Percentiles rank a stretch among this genome's conserved stretches.
These are phyloP conservation scores for Scaptodrosophila lebanonensis DNA, from an alignment of 1,140 invertebrate species.

Conservation along the genomic window DNA sequence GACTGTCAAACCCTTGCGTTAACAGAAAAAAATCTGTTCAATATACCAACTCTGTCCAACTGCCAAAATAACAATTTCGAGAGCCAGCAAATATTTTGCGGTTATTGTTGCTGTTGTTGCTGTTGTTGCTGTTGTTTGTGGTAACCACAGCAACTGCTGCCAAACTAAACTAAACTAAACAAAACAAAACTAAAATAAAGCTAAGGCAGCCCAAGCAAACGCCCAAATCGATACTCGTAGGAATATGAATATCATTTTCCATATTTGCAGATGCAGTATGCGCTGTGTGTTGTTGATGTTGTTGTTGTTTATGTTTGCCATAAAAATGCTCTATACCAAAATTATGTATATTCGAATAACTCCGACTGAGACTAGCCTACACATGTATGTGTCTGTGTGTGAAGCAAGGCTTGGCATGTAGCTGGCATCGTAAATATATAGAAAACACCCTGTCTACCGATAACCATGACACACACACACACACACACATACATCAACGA, in stretches of 20 bases:
- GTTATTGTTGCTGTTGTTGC: constrained; percentile 28
- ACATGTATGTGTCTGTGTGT: neutral
- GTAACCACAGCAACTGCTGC: too few species aligned
- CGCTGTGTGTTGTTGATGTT: neutral
- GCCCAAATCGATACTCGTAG: constrained; percentile 38
- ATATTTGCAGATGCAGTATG: constrained; percentile 4
- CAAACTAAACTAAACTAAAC: too few species aligned
- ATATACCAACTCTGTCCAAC: constrained; percentile 35
- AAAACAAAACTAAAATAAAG: too few species aligned
- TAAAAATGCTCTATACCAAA: constrained; percentile 21
- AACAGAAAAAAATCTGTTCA: constrained; percentile 8
- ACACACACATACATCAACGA: too few species aligned
- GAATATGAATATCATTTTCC: constrained; percentile 50
- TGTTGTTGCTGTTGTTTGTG: too few species aligned
- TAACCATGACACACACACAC: too few species aligned
- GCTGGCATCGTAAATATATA: too few species aligned
- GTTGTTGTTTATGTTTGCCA: constrained; percentile 29
- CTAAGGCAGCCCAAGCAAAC: constrained; percentile 23
- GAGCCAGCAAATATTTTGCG: constrained; percentile 58
- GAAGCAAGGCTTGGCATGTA: too few species aligned
- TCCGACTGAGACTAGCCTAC: neutral
- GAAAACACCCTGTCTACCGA: too few species aligned
- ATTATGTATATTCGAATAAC: constrained; percentile 47
- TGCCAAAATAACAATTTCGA: constrained; percentile 64
- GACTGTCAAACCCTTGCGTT: constrained; percentile 9